Evolutionary conservation across 2,797 vertebrate genomes (phyloP).

Genomic region (Serranus cabrilla): DNA sequence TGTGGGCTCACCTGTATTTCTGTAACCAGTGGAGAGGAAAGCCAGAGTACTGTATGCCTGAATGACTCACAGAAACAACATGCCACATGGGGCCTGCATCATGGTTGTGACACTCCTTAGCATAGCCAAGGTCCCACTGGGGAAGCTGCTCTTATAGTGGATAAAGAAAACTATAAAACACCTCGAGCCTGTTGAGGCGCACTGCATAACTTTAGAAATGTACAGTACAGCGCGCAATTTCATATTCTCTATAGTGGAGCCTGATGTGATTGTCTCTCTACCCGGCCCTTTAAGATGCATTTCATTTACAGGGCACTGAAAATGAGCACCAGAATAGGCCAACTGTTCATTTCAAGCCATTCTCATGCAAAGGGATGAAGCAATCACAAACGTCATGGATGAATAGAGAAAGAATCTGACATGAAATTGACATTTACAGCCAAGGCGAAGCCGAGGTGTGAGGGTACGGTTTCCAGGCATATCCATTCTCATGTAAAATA

Average conservation of each 20-base stretch:
- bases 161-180: constrained; percentile 37
- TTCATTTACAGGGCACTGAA: constrained; percentile 44
- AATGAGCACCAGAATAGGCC: constrained; percentile 49
- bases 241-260: constrained; percentile 16
- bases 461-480: constrained; percentile 59
- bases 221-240: constrained; percentile 13
- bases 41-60: constrained; percentile 69
- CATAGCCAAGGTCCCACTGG: constrained; percentile 52
- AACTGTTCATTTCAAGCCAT: constrained; percentile 61
- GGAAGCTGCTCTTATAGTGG: constrained; percentile 45
- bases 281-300: constrained; percentile 48
- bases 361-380: constrained; percentile 78
- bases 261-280: constrained; percentile 33
- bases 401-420: constrained; percentile 74
- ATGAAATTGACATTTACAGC: constrained; percentile 82
- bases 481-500: constrained; percentile 77
- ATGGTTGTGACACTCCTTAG: constrained; percentile 64
- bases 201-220: constrained; percentile 8
- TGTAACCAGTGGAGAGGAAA: constrained; percentile 76
- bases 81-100: constrained; percentile 65
- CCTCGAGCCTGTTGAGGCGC: constrained; percentile 21
- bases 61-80: constrained; percentile 70
- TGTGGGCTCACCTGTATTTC: constrained; percentile 70
- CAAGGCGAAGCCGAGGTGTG: constrained; percentile 46
- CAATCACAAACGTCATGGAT: constrained; percentile 77